A percentile compares a stretch with the other conserved stretches of the same genome.
phyloP scores from a whole-genome alignment of 1,140 invertebrate species.

The Scaptomyza graminum region DNA sequence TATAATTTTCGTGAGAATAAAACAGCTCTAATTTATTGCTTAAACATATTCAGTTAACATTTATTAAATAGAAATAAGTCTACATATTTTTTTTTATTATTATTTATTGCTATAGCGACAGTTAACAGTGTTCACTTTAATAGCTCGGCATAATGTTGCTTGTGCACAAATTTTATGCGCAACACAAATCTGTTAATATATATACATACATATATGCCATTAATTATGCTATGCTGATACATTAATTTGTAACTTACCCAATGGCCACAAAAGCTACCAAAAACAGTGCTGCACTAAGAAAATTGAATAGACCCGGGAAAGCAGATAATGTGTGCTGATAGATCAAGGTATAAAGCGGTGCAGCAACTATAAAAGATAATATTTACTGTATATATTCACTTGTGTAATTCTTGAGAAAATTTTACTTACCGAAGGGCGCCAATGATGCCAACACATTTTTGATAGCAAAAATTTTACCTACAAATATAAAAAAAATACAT shows the following conservation, averaged over 20 bases:
- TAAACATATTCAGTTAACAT: background rate
- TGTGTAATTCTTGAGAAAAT: too few relatives aligned
- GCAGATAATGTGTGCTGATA: conserved; percentile 85
- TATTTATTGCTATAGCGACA: too few relatives aligned
- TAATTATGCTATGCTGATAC: background rate
- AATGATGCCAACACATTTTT: conserved; percentile 87
- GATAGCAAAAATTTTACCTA: conserved; percentile 87
- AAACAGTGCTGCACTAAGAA: conserved; percentile 84
- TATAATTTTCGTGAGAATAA: too few relatives aligned
- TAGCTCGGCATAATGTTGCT: conserved; percentile 61
- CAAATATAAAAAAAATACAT: background rate
- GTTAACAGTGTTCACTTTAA: conserved; percentile 49
- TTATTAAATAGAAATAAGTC: background rate
- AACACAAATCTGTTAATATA: conserved; percentile 57
- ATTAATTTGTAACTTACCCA: conserved; percentile 83
- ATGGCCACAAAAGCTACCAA: conserved; percentile 81
- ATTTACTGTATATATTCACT: background rate
- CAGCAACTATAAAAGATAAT: conserved; percentile 77
- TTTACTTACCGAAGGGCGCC: conserved; percentile 82
- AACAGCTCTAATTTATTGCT: too few relatives aligned
- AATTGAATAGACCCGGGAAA: conserved; percentile 85
- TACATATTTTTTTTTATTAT: too few relatives aligned
- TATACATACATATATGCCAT: conserved; percentile 19
- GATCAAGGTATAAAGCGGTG: conserved; percentile 86
- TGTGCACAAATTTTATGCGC: conserved; percentile 65